A percentile compares a stretch with the other conserved stretches of the same genome.
Evolutionary conservation across 2,113 vertebrate genomes (phyloP).

Genomic region (Sebastes schlegelii): DNA sequence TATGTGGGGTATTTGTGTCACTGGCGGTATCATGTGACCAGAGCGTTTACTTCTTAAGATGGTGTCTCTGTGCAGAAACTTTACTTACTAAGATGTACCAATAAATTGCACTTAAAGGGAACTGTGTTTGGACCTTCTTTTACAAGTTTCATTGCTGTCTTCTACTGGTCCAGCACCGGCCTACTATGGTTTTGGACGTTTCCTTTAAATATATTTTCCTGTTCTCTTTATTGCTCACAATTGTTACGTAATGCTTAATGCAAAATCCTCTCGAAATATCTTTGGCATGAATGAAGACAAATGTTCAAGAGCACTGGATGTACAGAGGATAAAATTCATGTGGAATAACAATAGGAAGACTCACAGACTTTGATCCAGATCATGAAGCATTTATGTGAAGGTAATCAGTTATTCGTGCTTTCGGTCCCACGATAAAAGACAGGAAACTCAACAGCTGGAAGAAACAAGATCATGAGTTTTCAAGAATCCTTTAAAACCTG

Average conservation of each 20-base stretch:
- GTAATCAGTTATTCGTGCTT: slow-evolving; percentile 43
- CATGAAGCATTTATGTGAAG: slow-evolving; percentile 27
- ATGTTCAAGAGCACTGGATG: not conserved
- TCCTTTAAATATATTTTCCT: not conserved
- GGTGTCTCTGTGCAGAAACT: no score
- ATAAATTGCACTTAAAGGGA: no score
- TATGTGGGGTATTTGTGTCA: no score
- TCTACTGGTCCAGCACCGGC: no score
- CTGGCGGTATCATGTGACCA: no score
- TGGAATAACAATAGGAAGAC: slow-evolving; percentile 26
- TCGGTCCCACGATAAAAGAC: slow-evolving; percentile 41
- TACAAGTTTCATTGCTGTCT: no score
- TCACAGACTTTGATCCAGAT: slow-evolving; percentile 32
- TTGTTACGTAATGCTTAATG: not conserved
- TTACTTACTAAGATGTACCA: no score
- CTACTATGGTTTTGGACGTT: not conserved
- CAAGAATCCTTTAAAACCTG: slow-evolving; percentile 39
- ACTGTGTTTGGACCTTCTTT: no score
- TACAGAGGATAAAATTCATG: not conserved
- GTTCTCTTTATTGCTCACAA: not conserved
- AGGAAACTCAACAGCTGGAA: slow-evolving; percentile 52
- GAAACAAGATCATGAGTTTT: slow-evolving; percentile 41
- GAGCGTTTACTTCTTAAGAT: no score
- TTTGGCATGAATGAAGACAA: not conserved
- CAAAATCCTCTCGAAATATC: not conserved